Base-by-base conservation (phyloP, 2,113 vertebrate genomes). In the Urocolius indicus region DNA sequence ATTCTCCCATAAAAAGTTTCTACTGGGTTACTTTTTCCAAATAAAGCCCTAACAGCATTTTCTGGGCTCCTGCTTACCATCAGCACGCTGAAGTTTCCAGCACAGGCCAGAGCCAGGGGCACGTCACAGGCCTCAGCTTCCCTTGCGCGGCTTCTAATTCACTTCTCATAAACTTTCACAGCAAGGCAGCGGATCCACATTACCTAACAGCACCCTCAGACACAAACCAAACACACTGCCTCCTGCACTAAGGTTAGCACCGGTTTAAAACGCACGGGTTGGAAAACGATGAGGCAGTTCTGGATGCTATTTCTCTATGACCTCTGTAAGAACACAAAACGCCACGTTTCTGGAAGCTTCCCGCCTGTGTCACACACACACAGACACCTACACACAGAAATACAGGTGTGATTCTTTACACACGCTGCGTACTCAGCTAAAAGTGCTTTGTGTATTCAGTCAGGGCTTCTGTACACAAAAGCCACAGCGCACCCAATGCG, bases 21-120 rank as follows among this genome's bases (percentile, higher is more conserved):
- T 51, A 0, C 89, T 84, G 19, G n/a, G 84, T 87, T 72, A 59
- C 32, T 91, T 95, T 95, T 96, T 92, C 82, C 90, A 96, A 93
- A 89, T 91, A 72, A 91, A 92, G 79, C 45, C 4, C 51, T 69
- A 45, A 48, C 57, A 11, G 4, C 30, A 15, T n/a, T 81, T 73
- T 82, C 83, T 30, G 66, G 77, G 61, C 77, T 75, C 80, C 75
- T 83, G 19, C 48, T 78, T 36, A 59, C 2, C 16, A 49, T 26
- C 78, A 80, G 32, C 34, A 14, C 0, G 26, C 27, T n/a, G 18
- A 51, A 51, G 74, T 48, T 67, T 71, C 83, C 83, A 90, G 52
- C 2, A 0, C 3, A 4, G 34, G 24, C 58, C 68, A 16, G 45
- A 71, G 63, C 6, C 61, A 12, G 76, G 13, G 41, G 36, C 45